These are phyloP conservation scores for Sisor rabdophorus DNA, from an alignment of 2,113 vertebrate genomes.

Conservation along the genomic window DNA sequence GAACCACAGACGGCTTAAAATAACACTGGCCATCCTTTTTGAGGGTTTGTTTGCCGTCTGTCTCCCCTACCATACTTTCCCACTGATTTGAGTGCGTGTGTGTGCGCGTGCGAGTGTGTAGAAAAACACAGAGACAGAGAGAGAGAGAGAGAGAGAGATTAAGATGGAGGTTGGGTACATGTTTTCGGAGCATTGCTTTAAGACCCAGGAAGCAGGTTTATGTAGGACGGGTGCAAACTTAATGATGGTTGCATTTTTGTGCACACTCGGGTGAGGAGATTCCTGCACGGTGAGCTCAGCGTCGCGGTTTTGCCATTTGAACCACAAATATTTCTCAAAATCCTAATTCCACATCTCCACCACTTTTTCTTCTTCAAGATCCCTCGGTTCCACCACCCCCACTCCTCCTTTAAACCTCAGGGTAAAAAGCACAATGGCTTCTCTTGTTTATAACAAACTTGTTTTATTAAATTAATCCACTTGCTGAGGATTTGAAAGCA, in stretches of 20 bases:
- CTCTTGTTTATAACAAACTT: background rate
- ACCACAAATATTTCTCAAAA: conserved; percentile 38
- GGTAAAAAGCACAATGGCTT: background rate
- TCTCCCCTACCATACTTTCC: conserved; percentile 28
- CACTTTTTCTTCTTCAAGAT: background rate
- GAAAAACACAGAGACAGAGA: no score
- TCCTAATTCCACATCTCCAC: conserved; percentile 29
- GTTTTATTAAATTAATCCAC: background rate
- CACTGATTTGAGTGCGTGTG: conserved; percentile 8
- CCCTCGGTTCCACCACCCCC: background rate
- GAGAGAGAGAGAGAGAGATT: no score
- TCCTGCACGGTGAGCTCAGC: conserved; percentile 46
- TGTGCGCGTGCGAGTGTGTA: no score
- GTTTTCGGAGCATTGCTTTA: conserved; percentile 16
- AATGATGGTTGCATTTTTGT: conserved; percentile 34
- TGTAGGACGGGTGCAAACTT: conserved; percentile 30
- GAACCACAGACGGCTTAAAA: conserved; percentile 42
- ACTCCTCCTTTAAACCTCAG: background rate
- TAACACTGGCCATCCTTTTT: conserved; percentile 33
- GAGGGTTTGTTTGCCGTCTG: conserved; percentile 29
- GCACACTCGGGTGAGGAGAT: conserved; percentile 23
- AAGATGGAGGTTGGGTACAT: background rate
- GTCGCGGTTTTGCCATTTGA: conserved; percentile 27
- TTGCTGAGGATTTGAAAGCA: background rate
- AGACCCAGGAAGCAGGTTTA: conserved; percentile 21